Evolutionary conservation across 2,797 vertebrate species (phyloP).

Genomic region (Rhynchonycteris naso): DNA sequence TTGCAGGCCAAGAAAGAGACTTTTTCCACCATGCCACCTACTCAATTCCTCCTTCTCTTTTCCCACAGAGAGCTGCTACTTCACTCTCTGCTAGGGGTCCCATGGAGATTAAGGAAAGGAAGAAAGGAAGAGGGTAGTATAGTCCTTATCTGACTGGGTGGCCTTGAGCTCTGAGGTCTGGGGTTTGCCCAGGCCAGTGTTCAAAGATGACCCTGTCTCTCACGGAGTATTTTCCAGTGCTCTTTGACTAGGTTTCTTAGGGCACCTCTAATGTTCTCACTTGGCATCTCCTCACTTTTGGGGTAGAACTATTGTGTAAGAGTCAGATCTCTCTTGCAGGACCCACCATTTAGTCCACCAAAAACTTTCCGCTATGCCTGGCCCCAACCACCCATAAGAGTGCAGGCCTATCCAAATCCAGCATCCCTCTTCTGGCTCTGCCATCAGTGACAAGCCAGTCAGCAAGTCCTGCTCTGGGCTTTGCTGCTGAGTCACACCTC

Average conservation of each 20-base stretch:
- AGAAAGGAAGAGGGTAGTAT: background rate
- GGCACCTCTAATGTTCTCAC: background rate
- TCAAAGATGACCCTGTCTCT: background rate
- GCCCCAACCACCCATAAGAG: background rate
- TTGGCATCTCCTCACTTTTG: background rate
- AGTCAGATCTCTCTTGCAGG: background rate
- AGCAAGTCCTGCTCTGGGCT: background rate
- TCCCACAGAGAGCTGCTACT: background rate
- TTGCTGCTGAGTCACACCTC: background rate
- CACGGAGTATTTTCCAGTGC: background rate
- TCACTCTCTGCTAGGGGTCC: background rate
- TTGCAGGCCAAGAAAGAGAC: background rate
- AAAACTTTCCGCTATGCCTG: background rate
- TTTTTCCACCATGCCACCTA: background rate
- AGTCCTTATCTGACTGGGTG: background rate
- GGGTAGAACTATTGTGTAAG: background rate
- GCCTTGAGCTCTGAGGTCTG: background rate
- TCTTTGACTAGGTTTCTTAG: background rate
- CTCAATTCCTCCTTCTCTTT: background rate
- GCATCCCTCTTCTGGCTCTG: background rate
- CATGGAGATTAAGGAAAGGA: background rate
- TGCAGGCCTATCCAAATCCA: background rate
- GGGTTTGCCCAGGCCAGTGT: background rate
- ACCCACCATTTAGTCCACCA: background rate
- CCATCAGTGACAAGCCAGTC: background rate